Conservation (phyloP, 1,140 invertebrate genomes). For the Euwallacea similis region DNA sequence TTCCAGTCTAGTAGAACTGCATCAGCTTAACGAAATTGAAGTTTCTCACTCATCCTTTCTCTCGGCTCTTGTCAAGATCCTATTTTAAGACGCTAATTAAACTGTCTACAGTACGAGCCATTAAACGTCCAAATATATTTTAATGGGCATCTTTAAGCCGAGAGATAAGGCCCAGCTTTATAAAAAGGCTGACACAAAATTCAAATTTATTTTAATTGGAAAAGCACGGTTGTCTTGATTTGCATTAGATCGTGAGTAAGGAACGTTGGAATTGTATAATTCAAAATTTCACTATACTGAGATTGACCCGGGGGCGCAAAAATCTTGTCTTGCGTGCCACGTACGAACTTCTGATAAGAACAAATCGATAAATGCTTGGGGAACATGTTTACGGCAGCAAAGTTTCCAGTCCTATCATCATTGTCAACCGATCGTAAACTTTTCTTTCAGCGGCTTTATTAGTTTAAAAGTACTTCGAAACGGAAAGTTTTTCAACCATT, state of each 20-base stretch:
- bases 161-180: not conserved
- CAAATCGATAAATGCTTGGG: conserved; percentile 16
- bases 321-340: not conserved
- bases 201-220: conserved; percentile 5
- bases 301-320: too few species aligned
- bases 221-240: not conserved
- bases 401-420: conserved; percentile 15
- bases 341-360: conserved; percentile 6
- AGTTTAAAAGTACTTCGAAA: conserved; percentile 28
- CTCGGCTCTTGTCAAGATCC: not conserved
- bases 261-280: too few species aligned
- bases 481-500: conserved; percentile 15
- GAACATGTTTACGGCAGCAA: conserved; percentile 11
- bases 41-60: not conserved
- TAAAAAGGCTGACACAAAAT: not conserved
- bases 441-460: conserved; percentile 34
- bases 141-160: not conserved
- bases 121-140: conserved; percentile 7
- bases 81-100: conserved; percentile 1
- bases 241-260: too few species aligned
- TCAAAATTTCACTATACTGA: too few species aligned
- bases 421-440: conserved; percentile 24
- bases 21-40: not conserved
- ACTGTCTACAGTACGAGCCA: conserved; percentile 2
- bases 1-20: not conserved